A percentile compares a stretch with the other conserved stretches of the same genome.
These are phyloP conservation scores for Vollenhovia emeryi DNA, from an alignment of 1,140 invertebrate species.

Conservation along the genomic window DNA sequence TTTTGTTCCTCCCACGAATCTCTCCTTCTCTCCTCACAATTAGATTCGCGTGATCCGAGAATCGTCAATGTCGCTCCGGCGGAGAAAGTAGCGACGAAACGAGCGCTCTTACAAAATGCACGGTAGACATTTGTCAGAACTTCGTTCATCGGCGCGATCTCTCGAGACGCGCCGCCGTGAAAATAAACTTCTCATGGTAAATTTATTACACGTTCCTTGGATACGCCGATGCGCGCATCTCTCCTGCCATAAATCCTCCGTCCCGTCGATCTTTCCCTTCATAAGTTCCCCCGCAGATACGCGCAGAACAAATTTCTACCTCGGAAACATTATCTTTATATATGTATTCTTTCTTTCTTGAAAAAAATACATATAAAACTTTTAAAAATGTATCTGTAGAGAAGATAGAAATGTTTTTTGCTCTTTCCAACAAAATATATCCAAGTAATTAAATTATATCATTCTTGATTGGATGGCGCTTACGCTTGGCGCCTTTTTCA, in stretches of 20 bases:
- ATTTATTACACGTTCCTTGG: constrained; percentile 30
- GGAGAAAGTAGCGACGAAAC: constrained; percentile 1
- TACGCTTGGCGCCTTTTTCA: too few species aligned
- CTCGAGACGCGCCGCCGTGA: neutral
- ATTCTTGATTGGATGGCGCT: too few species aligned
- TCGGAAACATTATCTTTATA: neutral
- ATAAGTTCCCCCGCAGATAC: neutral
- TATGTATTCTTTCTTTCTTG: too few species aligned
- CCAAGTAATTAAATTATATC: too few species aligned
- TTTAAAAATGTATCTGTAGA: too few species aligned
- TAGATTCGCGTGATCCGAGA: constrained; percentile 29
- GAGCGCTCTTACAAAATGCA: neutral
- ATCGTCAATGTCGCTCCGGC: neutral
- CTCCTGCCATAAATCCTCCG: constrained; percentile 24
- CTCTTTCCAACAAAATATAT: too few species aligned
- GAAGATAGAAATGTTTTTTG: too few species aligned
- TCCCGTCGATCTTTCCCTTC: constrained; percentile 6
- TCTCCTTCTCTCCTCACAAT: constrained; percentile 6
- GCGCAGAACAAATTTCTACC: neutral
- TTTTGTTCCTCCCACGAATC: neutral
- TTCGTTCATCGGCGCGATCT: constrained; percentile 30
- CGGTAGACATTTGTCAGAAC: constrained; percentile 39
- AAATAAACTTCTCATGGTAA: constrained; percentile 43
- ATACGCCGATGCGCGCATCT: constrained; percentile 6
- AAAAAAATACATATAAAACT: too few species aligned